Percentiles rank a stretch among this genome's conserved stretches.
phyloP scores from a whole-genome alignment of 2,888 invertebrate species.

The Glomeris marginata region DNA sequence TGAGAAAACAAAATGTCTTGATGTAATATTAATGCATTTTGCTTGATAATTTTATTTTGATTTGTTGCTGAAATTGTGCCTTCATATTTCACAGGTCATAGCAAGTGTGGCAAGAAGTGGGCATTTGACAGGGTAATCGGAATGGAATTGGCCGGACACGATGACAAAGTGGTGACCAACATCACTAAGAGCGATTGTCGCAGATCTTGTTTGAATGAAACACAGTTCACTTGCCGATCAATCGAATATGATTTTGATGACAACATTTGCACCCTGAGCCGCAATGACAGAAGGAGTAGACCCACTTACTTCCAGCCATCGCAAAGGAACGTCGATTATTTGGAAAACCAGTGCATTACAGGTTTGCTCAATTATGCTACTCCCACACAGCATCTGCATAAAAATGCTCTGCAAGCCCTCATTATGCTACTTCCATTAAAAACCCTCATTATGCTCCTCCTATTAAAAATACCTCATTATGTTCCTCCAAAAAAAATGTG shows the following conservation, averaged over 20 bases:
- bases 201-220: constrained; percentile 26
- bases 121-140: constrained; percentile 28
- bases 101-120: constrained; percentile 25
- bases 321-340: constrained; percentile 25
- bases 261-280: constrained; percentile 24
- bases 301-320: constrained; percentile 26
- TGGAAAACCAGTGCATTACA: constrained; percentile 29
- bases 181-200: constrained; percentile 25
- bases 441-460: background rate
- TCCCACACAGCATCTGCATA: too few species aligned
- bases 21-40: background rate
- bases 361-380: constrained; percentile 20
- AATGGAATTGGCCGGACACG: constrained; percentile 26
- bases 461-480: background rate
- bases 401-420: background rate
- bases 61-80: constrained; percentile 7
- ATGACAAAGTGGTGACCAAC: constrained; percentile 24
- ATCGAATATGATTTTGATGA: constrained; percentile 28
- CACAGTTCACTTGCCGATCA: constrained; percentile 27
- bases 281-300: constrained; percentile 27
- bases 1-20: background rate
- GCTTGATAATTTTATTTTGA: background rate
- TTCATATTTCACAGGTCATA: too few species aligned
- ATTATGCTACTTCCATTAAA: background rate
- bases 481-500: too few species aligned